Conservation (phyloP, 2,113 vertebrate genomes). For the Rhegmatorhina hoffmannsi region DNA sequence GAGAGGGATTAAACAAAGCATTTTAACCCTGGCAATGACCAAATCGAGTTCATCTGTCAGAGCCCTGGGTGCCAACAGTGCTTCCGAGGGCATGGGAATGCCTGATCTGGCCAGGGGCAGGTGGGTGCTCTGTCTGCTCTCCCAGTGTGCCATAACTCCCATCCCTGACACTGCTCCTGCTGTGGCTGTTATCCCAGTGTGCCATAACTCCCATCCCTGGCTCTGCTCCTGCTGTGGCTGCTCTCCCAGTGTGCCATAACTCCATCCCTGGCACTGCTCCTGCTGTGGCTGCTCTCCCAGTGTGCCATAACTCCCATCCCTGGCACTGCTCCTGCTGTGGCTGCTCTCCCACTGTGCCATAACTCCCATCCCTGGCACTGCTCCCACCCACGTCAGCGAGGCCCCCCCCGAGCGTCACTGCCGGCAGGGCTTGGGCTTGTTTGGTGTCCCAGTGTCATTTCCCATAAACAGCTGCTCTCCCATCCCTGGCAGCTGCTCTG, state of each 20-base stretch:
- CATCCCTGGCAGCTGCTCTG: background rate
- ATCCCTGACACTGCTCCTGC: background rate
- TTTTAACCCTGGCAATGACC: background rate
- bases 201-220: no score
- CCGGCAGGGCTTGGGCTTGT: background rate
- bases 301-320: background rate
- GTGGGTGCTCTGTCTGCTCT: background rate
- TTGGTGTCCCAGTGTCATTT: background rate
- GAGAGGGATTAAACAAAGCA: background rate
- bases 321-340: background rate
- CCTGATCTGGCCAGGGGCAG: background rate
- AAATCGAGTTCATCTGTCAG: accelerated
- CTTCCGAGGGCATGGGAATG: background rate
- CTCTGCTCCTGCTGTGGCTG: no score
- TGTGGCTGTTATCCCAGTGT: no score
- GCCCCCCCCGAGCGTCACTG: background rate
- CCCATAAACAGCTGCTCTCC: background rate
- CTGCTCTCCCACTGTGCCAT: no score
- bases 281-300: background rate
- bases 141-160: background rate
- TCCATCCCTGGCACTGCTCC: no score
- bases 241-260: no score
- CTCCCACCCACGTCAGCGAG: background rate
- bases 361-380: no score
- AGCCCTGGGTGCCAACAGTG: background rate